Base-by-base conservation (phyloP, 2,888 invertebrate species). In the Nomada lathburiana region DNA sequence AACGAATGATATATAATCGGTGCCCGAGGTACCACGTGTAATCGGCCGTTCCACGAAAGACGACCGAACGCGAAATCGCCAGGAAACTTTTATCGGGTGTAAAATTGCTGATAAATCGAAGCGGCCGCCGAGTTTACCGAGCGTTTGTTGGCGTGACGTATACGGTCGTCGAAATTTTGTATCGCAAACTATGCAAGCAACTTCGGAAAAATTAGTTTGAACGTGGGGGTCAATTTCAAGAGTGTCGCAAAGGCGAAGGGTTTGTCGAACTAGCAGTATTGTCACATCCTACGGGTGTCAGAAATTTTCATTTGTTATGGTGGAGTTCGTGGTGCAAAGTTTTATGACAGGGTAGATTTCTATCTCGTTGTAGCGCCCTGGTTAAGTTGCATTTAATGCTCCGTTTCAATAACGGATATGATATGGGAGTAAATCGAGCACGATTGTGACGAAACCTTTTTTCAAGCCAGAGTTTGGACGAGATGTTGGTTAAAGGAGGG, bases 1-100 rank as follows among this genome's bases (percentile, higher is more conserved):
- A 86, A 77, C 80, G 78, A 70, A 71, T 76, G 81, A 84, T 79
- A 73, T 78, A 79, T 78, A 74, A 79, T 78, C 67, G 74, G 63
- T 63, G 69, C 11, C 68, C 44, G 53, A 76, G 75, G 67, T 70
- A 64, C 69, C 63, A 59, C 73, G 84, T 67, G 77, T 70, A 68
- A 72, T 64, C 80, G 62, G 23, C 59, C 11, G 76, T 76, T 76
- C 73, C 53, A 53, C 50, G 72, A 64, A 23, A 77, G 65, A 70
- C 69, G 52, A 44, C 64, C n/a, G 67, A 62, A 73, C 67, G 63
- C 57, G 77, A 77, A 70, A 75, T 80, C 59, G 72, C 57, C 76
- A 71, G 70, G 57, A 75, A 76, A 72, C 63, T 70, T 82, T 78
- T 76, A 80, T 82, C 79, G 77, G 69, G 73, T 84, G 77, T 84